phyloP scores from a whole-genome alignment of 2,888 invertebrate genomes.

The Melipona bicolor region DNA sequence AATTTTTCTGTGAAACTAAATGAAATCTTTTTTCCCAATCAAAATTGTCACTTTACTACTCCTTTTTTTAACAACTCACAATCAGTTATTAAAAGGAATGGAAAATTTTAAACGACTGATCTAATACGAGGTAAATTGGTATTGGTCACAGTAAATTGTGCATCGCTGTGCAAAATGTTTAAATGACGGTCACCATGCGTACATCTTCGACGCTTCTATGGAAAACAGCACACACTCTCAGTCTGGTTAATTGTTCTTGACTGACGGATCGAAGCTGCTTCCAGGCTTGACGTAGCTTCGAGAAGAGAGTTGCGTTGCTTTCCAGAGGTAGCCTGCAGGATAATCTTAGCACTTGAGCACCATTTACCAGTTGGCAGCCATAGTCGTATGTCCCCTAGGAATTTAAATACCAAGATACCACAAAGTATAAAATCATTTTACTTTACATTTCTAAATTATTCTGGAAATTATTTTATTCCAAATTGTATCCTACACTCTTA shows the following conservation, averaged over 20 bases:
- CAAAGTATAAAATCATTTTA: not conserved
- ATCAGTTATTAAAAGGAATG: too few species aligned
- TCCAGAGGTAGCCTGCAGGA: slow-evolving; percentile 88
- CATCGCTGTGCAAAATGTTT: not conserved
- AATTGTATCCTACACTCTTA: not conserved
- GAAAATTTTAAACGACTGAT: not conserved
- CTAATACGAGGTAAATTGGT: too few species aligned
- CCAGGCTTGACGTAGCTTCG: slow-evolving; percentile 89
- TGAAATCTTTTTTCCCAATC: not conserved
- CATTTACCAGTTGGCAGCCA: slow-evolving; percentile 91
- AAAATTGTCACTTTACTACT: not conserved
- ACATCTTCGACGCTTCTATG: slow-evolving; percentile 86
- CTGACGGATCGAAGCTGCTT: slow-evolving; percentile 88
- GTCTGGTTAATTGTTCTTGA: slow-evolving; percentile 91
- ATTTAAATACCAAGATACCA: not conserved
- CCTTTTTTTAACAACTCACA: not conserved
- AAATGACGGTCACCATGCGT: slow-evolving; percentile 47
- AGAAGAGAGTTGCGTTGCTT: slow-evolving; percentile 86
- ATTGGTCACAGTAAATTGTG: not conserved
- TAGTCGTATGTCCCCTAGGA: slow-evolving; percentile 92
- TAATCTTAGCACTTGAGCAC: slow-evolving; percentile 89
- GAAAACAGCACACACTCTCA: slow-evolving; percentile 91
- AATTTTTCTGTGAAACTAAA: not conserved
- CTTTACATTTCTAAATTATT: not conserved
- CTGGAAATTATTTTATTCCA: not conserved